These are phyloP conservation scores for Falco punctatus DNA, from an alignment of 2,113 vertebrate genomes.

Conservation along the genomic window DNA sequence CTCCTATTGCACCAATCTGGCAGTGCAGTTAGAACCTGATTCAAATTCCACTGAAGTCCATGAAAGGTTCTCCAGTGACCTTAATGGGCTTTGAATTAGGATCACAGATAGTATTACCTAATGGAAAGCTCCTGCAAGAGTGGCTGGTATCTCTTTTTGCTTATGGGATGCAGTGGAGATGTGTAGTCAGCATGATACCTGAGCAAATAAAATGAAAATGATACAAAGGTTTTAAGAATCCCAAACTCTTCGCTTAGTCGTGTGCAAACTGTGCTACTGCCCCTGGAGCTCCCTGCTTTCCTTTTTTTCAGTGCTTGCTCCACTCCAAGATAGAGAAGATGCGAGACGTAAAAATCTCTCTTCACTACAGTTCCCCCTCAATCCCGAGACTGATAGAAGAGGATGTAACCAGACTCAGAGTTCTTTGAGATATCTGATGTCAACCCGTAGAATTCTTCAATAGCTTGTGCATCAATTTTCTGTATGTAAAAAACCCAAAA, in stretches of 20 bases:
- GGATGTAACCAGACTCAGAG: conserved; percentile 88
- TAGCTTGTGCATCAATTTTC: conserved; percentile 89
- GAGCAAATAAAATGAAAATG: conserved; percentile 78
- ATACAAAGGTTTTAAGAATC: conserved; percentile 64
- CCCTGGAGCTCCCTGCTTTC: conserved; percentile 72
- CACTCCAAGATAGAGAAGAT: conserved; percentile 64
- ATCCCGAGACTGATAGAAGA: conserved; percentile 87
- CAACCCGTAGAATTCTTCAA: conserved; percentile 89
- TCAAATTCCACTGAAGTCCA: conserved; percentile 25
- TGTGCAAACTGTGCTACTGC: conserved; percentile 79
- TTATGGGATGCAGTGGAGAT: conserved; percentile 61
- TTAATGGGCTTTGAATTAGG: conserved; percentile 24
- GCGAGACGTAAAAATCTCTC: conserved; percentile 64
- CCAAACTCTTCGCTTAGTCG: conserved; percentile 70
- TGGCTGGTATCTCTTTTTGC: conserved; percentile 67
- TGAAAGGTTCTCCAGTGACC: conserved; percentile 15
- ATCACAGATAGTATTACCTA: conserved; percentile 31
- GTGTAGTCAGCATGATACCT: conserved; percentile 75
- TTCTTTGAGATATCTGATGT: conserved; percentile 88
- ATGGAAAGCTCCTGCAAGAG: conserved; percentile 66
- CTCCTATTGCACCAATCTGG: conserved; percentile 54
- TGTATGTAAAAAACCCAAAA: conserved; percentile 35
- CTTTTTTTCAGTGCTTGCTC: conserved; percentile 72
- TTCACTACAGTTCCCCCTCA: conserved; percentile 62
- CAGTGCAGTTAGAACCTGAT: conserved; percentile 23